A percentile compares a stretch with the other conserved stretches of the same genome.
These are phyloP conservation scores for Platyura marginata DNA, from an alignment of 1,140 invertebrate species.

Conservation along the genomic window DNA sequence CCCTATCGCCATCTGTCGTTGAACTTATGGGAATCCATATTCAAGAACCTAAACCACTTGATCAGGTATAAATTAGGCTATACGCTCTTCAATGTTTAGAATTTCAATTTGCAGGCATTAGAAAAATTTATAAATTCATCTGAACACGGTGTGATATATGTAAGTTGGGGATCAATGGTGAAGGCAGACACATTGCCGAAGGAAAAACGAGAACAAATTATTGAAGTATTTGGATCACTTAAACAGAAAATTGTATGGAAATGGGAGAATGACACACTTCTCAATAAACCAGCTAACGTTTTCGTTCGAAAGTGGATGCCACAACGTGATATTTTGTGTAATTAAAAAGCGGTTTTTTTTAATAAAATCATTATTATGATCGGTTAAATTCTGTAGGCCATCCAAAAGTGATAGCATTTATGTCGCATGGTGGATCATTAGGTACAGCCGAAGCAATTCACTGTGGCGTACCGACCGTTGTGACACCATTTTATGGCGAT, in stretches of 20 bases:
- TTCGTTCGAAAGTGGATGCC: slow-evolving; percentile 44
- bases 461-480: slow-evolving; percentile 50
- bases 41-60: slow-evolving; percentile 25
- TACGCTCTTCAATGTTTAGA: not conserved
- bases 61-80: too few species aligned
- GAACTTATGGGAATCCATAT: slow-evolving; percentile 50
- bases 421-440: slow-evolving; percentile 45
- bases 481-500: slow-evolving; percentile 36
- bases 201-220: slow-evolving; percentile 33
- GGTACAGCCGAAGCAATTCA: slow-evolving; percentile 54
- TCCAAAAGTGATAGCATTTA: not conserved
- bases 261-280: slow-evolving; percentile 40
- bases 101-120: slow-evolving; percentile 32
- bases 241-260: slow-evolving; percentile 50
- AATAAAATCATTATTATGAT: slow-evolving; percentile 30
- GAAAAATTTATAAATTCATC: slow-evolving; percentile 46
- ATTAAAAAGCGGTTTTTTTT: slow-evolving; percentile 34
- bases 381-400: not conserved
- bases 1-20: slow-evolving; percentile 37
- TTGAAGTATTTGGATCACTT: slow-evolving; percentile 35
- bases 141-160: slow-evolving; percentile 45
- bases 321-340: slow-evolving; percentile 47
- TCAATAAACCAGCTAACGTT: slow-evolving; percentile 39
- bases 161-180: slow-evolving; percentile 50
- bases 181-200: slow-evolving; percentile 37